A percentile compares a stretch with the other conserved stretches of the same genome.
phyloP scores from a whole-genome alignment of 1,140 invertebrate genomes.

The Lucilia sericata region DNA sequence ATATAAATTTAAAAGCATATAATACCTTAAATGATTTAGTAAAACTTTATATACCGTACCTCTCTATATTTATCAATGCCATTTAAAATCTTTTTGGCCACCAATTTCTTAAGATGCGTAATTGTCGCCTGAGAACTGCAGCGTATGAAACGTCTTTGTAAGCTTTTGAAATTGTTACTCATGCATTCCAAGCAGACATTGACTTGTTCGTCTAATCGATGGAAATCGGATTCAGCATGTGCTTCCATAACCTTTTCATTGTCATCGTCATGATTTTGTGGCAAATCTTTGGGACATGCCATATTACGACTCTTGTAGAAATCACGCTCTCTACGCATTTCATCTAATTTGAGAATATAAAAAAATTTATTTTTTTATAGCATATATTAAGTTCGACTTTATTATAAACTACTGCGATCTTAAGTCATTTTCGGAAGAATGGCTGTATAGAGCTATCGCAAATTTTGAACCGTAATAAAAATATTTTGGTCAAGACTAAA shows the following conservation, averaged over 20 bases:
- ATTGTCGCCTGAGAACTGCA: conserved; percentile 97
- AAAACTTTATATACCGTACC: conserved; percentile 70
- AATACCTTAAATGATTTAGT: neutral
- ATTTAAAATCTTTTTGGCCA: conserved; percentile 95
- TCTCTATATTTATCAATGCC: conserved; percentile 94
- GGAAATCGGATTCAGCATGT: conserved; percentile 89
- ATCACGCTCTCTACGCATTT: conserved; percentile 86
- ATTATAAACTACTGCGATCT: too few species aligned
- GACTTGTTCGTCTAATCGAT: conserved; percentile 95
- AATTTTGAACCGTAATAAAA: too few species aligned
- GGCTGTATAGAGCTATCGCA: too few species aligned
- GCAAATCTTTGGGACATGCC: conserved; percentile 89
- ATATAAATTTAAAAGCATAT: conserved; percentile 14
- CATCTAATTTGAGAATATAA: conserved; percentile 73
- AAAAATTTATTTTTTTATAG: too few species aligned
- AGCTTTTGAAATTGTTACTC: conserved; percentile 83
- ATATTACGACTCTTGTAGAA: conserved; percentile 87
- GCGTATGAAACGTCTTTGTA: conserved; percentile 90
- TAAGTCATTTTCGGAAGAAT: too few species aligned
- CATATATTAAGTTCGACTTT: too few species aligned
- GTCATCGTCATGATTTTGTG: conserved; percentile 72
- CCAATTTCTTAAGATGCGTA: conserved; percentile 96
- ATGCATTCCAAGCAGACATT: conserved; percentile 91
- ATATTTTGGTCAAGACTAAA: too few species aligned
- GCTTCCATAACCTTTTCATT: conserved; percentile 69